These are phyloP conservation scores for Sabatieria punctata DNA, from an alignment of 2,888 invertebrate species.

Conservation along the genomic window DNA sequence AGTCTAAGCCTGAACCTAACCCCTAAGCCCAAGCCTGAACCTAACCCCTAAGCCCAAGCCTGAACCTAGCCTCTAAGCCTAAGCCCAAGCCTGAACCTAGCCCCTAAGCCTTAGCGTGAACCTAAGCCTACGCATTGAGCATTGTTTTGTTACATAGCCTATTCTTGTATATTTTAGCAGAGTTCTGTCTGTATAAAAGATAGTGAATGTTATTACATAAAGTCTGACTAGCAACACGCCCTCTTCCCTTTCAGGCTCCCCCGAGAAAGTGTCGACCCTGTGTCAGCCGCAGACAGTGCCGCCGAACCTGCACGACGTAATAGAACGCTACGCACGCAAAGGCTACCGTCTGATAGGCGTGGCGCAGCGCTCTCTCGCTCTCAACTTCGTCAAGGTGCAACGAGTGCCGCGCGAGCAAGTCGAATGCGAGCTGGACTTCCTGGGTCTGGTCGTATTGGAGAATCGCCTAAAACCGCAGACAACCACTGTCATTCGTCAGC, in stretches of 20 bases:
- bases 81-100: no score
- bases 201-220: no score
- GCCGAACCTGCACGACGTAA: conserved; percentile 34
- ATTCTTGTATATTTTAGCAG: no score
- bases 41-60: no score
- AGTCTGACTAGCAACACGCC: no score
- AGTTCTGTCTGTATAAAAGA: no score
- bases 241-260: conserved; percentile 41
- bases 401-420: conserved; percentile 32
- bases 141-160: no score
- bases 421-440: conserved; percentile 45
- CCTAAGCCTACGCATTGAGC: no score
- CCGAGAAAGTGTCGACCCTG: conserved; percentile 39
- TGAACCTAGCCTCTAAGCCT: no score
- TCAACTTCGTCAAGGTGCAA: conserved; percentile 29
- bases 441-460: conserved; percentile 86
- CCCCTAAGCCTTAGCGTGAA: no score
- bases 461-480: conserved; percentile 53
- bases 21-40: no score
- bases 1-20: no score
- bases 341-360: conserved; percentile 14
- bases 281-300: conserved; percentile 39
- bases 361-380: neutral
- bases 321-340: conserved; percentile 37
- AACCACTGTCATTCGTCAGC: conserved; percentile 31